These are phyloP conservation scores for Hypselothyrea guttata DNA, from an alignment of 2,888 invertebrate species.

Conservation along the genomic window DNA sequence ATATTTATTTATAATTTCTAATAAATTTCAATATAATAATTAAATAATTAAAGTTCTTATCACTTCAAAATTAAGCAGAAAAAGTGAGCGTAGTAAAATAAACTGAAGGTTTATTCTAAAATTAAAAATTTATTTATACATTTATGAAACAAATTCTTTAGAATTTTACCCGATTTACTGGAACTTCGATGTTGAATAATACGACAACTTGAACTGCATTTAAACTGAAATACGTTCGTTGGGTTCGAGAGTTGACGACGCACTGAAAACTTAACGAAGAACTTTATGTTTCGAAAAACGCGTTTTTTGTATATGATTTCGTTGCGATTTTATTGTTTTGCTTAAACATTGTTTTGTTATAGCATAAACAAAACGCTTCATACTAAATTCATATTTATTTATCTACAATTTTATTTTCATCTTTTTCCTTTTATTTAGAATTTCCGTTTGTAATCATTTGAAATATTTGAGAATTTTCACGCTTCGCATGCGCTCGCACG, in stretches of 20 bases:
- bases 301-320: constrained; percentile 3
- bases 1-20: too few relatives aligned
- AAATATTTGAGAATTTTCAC: constrained; percentile 35
- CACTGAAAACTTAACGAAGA: constrained; percentile 29
- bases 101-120: too few relatives aligned
- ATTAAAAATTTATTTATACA: too few relatives aligned
- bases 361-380: not conserved
- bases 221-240: constrained; percentile 29
- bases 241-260: constrained; percentile 33
- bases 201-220: constrained; percentile 8
- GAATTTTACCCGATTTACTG: constrained; percentile 31
- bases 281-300: constrained; percentile 1
- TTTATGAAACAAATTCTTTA: too few relatives aligned
- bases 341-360: too few relatives aligned
- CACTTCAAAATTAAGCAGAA: too few relatives aligned
- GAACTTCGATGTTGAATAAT: not conserved
- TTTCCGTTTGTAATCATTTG: constrained; percentile 9
- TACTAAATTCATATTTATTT: constrained; percentile 2
- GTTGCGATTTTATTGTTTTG: constrained; percentile 4
- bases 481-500: constrained; percentile 46
- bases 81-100: too few relatives aligned
- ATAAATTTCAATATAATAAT: too few relatives aligned
- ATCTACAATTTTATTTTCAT: not conserved
- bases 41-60: too few relatives aligned
- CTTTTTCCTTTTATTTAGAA: not conserved